Evolutionary conservation across 2,113 vertebrate species (phyloP), one percentile per base, ranked within the genome.

Genomic region (Boleophthalmus pectinirostris): DNA sequence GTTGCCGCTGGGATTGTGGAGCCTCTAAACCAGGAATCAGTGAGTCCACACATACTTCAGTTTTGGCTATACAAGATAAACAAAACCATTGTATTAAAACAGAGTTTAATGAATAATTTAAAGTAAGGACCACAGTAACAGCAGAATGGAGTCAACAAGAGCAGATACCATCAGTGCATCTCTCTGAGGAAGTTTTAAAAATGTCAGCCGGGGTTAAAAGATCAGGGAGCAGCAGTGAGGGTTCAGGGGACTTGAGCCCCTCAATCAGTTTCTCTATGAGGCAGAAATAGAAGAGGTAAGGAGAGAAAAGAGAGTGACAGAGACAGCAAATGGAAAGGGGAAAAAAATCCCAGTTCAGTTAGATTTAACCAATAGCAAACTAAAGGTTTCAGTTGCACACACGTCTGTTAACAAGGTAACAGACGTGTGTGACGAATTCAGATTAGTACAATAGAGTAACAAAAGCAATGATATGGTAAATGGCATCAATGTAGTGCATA

Each of bases 11-110:
- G 60, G 94, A 82, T 89, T 92, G 86, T 0, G 95, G 95, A 12
- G 95, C 92, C 91, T 98, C 96, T 69, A 99, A 92, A 88, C 97
- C 96, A 0, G 96, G 95, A 63, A 99, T 98, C 66, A 99, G 93
- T 68, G 96, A 95, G 89, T 97, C 96, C 84, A 97, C 93, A 69
- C 92, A 93, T 73, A 95, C 74, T 0, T 95, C 96, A 76, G 83
- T 69, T 63, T 78, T 90, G 24, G 69, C 93, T 93, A 86, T 63
- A 82, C 5, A 79, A 56, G 29, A 74, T 64, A 51, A 64, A 23
- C 20, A 60, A 81, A 74, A 74, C 67, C 82, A 20, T 3, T 9
- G 43, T 21, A 46, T 60, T 77, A 66, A 72, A 38, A 54, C 20
- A 21, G 75, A 66, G 24, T 73, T 54, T 72, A 43, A 80, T 91